A percentile compares a stretch with the other conserved stretches of the same genome.
Conservation (phyloP, 2,888 invertebrate species). For the Netelia fuscicornis region DNA sequence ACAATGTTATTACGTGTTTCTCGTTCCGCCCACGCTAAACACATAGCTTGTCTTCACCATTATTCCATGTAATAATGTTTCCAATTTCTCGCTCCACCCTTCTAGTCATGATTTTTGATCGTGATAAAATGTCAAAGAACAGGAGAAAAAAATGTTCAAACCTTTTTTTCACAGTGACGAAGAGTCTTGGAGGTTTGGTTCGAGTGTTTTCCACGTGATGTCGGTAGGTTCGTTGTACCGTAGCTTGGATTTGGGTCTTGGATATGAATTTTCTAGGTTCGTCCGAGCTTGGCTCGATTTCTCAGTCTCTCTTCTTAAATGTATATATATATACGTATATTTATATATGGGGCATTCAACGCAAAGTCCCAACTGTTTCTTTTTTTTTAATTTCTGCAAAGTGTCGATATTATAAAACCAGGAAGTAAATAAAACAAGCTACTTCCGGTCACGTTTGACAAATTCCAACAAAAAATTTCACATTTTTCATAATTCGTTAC, state of each 20-base stretch:
- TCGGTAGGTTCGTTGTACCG: conserved; percentile 43
- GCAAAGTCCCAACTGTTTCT: too few species aligned
- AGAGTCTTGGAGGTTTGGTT: background rate
- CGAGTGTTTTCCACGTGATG: background rate
- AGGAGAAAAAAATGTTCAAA: conserved; percentile 4
- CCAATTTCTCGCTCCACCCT: background rate
- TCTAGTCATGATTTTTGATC: conserved; percentile 60
- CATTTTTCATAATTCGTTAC: too few species aligned
- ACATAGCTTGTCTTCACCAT: conserved; percentile 1
- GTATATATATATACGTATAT: conserved; percentile 1
- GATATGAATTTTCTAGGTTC: conserved; percentile 76
- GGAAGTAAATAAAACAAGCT: too few species aligned
- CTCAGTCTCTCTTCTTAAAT: background rate
- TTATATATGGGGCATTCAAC: background rate
- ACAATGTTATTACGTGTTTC: conserved; percentile 34
- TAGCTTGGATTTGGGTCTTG: conserved; percentile 76
- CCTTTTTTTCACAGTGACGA: conserved; percentile 21
- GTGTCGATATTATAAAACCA: too few species aligned
- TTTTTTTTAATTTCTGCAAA: too few species aligned
- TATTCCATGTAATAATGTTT: conserved; percentile 12
- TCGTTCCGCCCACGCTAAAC: conserved; percentile 18
- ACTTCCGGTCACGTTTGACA: too few species aligned
- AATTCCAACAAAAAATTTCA: too few species aligned
- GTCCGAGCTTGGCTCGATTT: conserved; percentile 12
- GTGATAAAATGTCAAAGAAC: conserved; percentile 5